phyloP scores from a whole-genome alignment of 2,888 invertebrate genomes.

The Gerris lacustris region DNA sequence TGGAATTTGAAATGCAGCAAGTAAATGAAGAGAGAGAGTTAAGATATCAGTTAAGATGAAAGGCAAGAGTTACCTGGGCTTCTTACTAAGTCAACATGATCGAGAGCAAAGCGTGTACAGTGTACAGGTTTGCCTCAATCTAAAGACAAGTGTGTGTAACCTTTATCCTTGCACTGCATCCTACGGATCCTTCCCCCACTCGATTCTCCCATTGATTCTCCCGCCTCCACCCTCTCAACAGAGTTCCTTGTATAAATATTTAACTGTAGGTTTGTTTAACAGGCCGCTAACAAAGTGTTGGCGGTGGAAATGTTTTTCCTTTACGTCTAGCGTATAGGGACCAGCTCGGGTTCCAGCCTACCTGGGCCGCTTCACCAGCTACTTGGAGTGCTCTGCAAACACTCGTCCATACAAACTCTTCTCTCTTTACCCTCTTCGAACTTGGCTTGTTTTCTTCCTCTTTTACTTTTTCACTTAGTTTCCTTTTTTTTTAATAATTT shows the following conservation, averaged over 20 bases:
- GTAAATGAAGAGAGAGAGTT: neutral
- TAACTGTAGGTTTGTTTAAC: constrained; percentile 1
- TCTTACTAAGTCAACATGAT: neutral
- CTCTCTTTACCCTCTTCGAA: too few relatives aligned
- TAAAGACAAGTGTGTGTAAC: neutral
- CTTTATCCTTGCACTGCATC: neutral
- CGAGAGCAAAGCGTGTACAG: neutral
- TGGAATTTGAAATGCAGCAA: neutral
- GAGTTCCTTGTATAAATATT: neutral
- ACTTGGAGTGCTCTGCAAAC: too few relatives aligned
- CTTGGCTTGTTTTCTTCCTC: too few relatives aligned
- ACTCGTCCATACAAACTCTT: too few relatives aligned
- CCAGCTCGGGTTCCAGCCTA: too few relatives aligned
- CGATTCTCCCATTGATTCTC: neutral
- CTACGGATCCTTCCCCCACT: too few relatives aligned
- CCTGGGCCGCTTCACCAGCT: too few relatives aligned
- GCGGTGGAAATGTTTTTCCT: neutral
- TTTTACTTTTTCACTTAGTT: too few relatives aligned
- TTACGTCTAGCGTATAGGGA: too few relatives aligned
- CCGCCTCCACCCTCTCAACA: neutral
- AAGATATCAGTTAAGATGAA: neutral
- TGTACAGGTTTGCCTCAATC: too few relatives aligned
- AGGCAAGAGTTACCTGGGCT: too few relatives aligned
- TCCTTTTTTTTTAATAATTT: too few relatives aligned
- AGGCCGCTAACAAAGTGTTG: neutral